Conservation (phyloP, 92 coral and sea anemone species). For the Virgularia gustaviana region DNA sequence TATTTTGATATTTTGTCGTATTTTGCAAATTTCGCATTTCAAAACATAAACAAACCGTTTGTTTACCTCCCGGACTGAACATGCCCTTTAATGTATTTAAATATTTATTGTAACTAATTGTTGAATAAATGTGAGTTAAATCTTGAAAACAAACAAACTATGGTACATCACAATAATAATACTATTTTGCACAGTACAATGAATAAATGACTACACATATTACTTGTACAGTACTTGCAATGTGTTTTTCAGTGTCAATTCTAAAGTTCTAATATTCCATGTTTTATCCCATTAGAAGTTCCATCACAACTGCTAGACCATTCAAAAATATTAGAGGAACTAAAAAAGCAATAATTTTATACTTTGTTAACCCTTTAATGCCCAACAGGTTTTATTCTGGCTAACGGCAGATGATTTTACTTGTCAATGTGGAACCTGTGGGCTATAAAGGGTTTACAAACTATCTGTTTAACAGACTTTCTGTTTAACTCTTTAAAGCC, state of each 20-base stretch:
- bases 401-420: background rate
- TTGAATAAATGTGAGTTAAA: background rate
- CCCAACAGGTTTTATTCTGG: background rate
- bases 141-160: too few relatives aligned
- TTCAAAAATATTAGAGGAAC: slow-evolving; percentile 93
- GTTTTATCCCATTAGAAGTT: slow-evolving; percentile 74
- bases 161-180: too few relatives aligned
- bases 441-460: background rate
- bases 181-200: background rate
- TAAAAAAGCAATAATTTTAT: slow-evolving; percentile 44
- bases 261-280: background rate
- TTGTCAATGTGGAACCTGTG: background rate
- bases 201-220: background rate
- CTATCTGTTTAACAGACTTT: too few relatives aligned
- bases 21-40: too few relatives aligned
- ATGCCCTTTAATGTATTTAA: slow-evolving; percentile 3
- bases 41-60: too few relatives aligned
- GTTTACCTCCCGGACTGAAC: too few relatives aligned
- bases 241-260: background rate
- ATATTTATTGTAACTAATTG: background rate
- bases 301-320: slow-evolving; percentile 71
- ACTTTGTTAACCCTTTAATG: too few relatives aligned
- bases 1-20: too few relatives aligned
- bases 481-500: too few relatives aligned
- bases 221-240: background rate